Evolutionary conservation across 2,797 vertebrate species (phyloP), one percentile per base, ranked within the genome.

Genomic region (Aplochiton taeniatus): DNA sequence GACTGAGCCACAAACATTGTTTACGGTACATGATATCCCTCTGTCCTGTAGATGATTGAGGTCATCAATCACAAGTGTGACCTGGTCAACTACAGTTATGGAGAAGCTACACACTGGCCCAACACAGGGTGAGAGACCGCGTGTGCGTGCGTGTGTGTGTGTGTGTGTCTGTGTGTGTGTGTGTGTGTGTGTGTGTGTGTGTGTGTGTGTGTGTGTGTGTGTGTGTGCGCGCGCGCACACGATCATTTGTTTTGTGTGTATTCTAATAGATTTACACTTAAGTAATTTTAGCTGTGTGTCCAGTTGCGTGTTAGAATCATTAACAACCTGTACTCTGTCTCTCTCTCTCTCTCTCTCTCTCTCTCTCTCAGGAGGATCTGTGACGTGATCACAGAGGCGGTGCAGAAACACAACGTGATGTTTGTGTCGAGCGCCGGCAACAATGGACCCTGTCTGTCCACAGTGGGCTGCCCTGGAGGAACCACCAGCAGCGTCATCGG

Each of bases 371-470:
- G 98, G 94, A 95, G 98, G 87, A 96, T 99, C 82, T 99, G 97
- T 88, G 96, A 99, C 88, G 93, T 98, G 56, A 98, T 99, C 84
- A 96, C 92, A 54, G 98, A 99, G 86, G 97, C 96, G 0, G 97
- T 99, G 18, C 98, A 96, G 93, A 99, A 99, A 79, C 93, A 97
- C 88, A 98, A 98, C 0, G 93, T 98, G 19, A 92, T 99, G 76
- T 99, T 97, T 77, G 95, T 99, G 79, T 99, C 98, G 5, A 99
- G 98, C 73, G 97, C 97, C 14, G 98, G 98, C 68, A 99, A 99
- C 83, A 99, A 99, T 1, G 97, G 98, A 0, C 98, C 98, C 0
- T 99, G 98, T 75, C 95, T 99, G 44, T 97, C 97, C 60, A 99
- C 98, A 0, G 98, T 99, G 2, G 97, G 97, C 73, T 99, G 97